Conservation (phyloP, 2,113 vertebrate species). For the Melanotaenia duboulayi region DNA sequence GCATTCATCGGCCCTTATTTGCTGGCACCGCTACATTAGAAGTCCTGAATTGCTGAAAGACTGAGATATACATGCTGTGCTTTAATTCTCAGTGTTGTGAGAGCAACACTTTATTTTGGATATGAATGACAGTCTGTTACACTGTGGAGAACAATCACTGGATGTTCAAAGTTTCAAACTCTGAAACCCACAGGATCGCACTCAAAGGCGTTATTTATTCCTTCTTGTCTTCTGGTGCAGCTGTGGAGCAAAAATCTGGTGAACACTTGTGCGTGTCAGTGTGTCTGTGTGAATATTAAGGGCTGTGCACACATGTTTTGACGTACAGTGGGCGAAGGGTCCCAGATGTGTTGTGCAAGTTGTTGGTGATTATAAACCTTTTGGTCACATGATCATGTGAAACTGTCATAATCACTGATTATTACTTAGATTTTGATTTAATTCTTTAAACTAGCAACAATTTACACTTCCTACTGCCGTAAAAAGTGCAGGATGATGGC, state of each 20-base stretch:
- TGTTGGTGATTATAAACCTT: constrained; percentile 35
- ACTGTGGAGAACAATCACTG: constrained; percentile 46
- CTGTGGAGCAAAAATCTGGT: constrained; percentile 70
- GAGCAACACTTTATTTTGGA: constrained; percentile 41
- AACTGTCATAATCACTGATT: too few relatives aligned
- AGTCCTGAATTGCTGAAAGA: constrained; percentile 32
- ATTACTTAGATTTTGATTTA: too few relatives aligned
- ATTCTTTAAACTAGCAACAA: too few relatives aligned
- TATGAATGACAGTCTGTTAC: constrained; percentile 28
- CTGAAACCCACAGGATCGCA: constrained; percentile 48
- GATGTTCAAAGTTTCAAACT: constrained; percentile 53
- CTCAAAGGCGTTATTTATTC: constrained; percentile 67
- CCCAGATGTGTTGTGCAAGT: constrained; percentile 56
- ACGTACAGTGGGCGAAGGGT: constrained; percentile 26
- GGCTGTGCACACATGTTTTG: constrained; percentile 17
- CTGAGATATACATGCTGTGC: constrained; percentile 35
- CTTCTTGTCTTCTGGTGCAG: constrained; percentile 44
- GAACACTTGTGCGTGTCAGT: constrained; percentile 59
- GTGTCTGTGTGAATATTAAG: constrained; percentile 45
- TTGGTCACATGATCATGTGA: neutral
- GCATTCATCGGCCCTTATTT: constrained; percentile 72
- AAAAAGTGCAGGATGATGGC: too few relatives aligned
- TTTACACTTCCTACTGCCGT: too few relatives aligned
- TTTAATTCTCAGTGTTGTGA: constrained; percentile 20
- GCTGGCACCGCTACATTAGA: constrained; percentile 69